Evolutionary conservation across 2,888 invertebrate genomes (phyloP), one percentile per base, ranked within the genome.

Genomic region (Therioaphis trifolii): DNA sequence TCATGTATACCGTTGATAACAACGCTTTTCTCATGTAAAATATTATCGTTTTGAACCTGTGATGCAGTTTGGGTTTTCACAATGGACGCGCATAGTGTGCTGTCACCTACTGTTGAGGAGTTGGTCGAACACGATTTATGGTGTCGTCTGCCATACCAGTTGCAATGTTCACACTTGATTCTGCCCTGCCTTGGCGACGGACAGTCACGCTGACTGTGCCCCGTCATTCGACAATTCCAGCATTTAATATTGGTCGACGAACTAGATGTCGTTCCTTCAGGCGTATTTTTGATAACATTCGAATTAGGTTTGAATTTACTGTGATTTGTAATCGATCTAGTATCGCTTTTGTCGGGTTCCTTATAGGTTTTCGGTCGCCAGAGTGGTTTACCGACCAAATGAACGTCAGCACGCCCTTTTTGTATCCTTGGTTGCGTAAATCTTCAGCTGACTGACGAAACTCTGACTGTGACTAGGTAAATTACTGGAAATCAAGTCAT

Each of bases 21-120:
- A 2, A 71, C 61, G 1, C 12, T 14, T 24, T 80, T 80, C 15
- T 61, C 61, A 61, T 61, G 61, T 61, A 61, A 14, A 12, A 58
- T 12, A 24, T 24, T 9, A 24, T 24, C 24, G 7, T 2, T 4
- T 58, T 58, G 58, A 24, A 24, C 7, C 35, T 35, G 35, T 35
- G 7, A 3, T 5, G 35, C 7, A n/a, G n/a, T n/a, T 35, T 35
- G 3, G 35, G 35, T 35, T 35, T 35, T 7, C 7, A 35, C 35
- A 35, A 35, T 35, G 7, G 35, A 35, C 7, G 35, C 7, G 7
- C 35, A 35, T 35, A 35, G 35, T 5, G 35, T 21, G 24, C 58
- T 24, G 11, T 58, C 21, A 18, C 7, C 24, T 58, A 24, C 9
- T 4, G 21, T 4, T 18, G 14, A 18, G 3, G 15, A n/a, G 18